phyloP scores from a whole-genome alignment of 1,140 invertebrate genomes.

The Stenopsyche tienmushanensis region DNA sequence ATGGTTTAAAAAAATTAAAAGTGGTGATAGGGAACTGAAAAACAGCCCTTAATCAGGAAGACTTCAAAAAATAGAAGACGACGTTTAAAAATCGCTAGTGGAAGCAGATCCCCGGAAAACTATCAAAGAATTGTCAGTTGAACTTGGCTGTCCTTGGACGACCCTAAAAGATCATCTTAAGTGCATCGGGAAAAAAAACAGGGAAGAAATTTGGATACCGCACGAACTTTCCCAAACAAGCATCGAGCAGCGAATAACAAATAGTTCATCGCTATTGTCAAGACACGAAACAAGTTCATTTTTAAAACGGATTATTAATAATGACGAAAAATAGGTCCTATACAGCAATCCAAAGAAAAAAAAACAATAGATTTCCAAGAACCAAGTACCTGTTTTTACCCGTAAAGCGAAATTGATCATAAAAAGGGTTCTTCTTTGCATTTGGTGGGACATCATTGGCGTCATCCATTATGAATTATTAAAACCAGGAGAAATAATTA shows the following conservation, averaged over 20 bases:
- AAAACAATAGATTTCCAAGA: slow-evolving; percentile 38
- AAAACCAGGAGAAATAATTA: slow-evolving; percentile 40
- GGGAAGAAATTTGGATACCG: slow-evolving; percentile 35
- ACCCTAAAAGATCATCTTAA: slow-evolving; percentile 9
- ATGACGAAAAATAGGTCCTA: slow-evolving; percentile 42
- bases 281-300: slow-evolving; percentile 42
- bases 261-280: slow-evolving; percentile 32
- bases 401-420: slow-evolving; percentile 22
- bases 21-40: background rate
- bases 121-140: slow-evolving; percentile 11
- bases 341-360: slow-evolving; percentile 43
- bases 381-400: slow-evolving; percentile 32
- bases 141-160: slow-evolving; percentile 9
- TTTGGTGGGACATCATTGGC: slow-evolving; percentile 41
- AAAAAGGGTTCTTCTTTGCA: slow-evolving; percentile 40
- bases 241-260: slow-evolving; percentile 15
- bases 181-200: background rate
- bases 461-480: slow-evolving; percentile 45
- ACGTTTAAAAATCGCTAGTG: slow-evolving; percentile 3
- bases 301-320: slow-evolving; percentile 40
- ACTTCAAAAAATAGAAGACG: background rate
- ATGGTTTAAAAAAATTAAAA: slow-evolving; percentile 9
- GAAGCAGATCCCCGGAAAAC: slow-evolving; percentile 12
- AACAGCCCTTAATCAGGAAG: slow-evolving; percentile 7
- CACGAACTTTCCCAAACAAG: slow-evolving; percentile 23